Evolutionary conservation across 2,797 vertebrate species (phyloP).

Genomic region (Aplochiton taeniatus): DNA sequence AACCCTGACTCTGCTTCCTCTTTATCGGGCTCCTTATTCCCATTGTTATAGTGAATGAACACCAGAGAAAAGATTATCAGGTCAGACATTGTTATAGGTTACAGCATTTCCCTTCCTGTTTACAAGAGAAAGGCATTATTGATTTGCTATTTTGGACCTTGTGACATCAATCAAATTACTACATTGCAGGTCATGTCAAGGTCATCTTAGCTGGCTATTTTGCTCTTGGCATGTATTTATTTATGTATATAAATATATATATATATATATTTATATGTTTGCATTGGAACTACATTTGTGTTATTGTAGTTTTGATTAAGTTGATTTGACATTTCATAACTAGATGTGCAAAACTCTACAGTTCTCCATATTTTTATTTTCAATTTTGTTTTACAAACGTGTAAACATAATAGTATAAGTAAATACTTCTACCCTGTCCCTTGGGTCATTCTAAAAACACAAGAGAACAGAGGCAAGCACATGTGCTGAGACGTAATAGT

Average conservation of each 20-base stretch:
- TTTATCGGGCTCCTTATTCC: background rate
- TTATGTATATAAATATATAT: background rate
- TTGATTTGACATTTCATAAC: too few relatives aligned
- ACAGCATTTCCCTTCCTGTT: constrained; percentile 3
- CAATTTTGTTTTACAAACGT: too few relatives aligned
- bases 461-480: background rate
- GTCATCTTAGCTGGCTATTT: background rate
- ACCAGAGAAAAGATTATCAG: constrained; percentile 11
- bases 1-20: constrained; percentile 24
- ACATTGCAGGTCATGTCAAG: background rate
- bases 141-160: background rate
- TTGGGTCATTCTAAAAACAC: background rate
- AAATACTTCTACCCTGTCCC: too few relatives aligned
- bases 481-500: background rate
- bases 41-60: constrained; percentile 5
- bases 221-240: background rate
- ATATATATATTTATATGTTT: too few relatives aligned
- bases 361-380: too few relatives aligned
- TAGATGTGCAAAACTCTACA: too few relatives aligned
- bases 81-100: background rate
- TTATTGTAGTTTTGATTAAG: too few relatives aligned
- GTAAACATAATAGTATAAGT: background rate
- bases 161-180: background rate
- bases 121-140: background rate
- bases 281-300: too few relatives aligned